Base-by-base conservation (phyloP, 1,140 invertebrate species). In the Marisa cornuarietis region DNA sequence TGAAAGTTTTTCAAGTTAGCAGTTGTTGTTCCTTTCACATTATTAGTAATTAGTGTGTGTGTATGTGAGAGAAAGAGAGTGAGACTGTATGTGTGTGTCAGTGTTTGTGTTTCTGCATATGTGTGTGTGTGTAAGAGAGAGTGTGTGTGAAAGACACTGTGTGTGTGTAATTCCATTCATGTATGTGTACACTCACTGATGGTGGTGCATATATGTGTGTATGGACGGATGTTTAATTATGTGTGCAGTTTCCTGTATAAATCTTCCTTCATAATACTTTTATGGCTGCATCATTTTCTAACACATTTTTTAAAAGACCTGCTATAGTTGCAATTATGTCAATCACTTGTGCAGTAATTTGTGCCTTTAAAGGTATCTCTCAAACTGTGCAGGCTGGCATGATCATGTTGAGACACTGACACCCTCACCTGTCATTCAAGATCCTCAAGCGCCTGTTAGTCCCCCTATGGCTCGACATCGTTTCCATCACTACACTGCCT, bases 331-430 rank as follows among this genome's bases (percentile, higher is more conserved):
- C 31, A 4, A 42, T 42, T 42, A 42, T 42, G 0, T 42, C 31
- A 4, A 42, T 42, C 2, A 4, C 31, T 42, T 42, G 31, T 42
- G 31, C 6, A 42, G 31, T 42, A 42, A 42, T 42, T 42, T 42
- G 31, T 42, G 31, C 0, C 31, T 42, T 42, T 42, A 4, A 42
- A 42, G 31, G 31, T 42, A 42, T 42, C 31, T 42, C 31, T 42
- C 31, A 42, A 58, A 58, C 11, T 58, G 54, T 79, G 5, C 79
- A 82, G 81, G 65, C 20, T 82, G 81, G 81, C 74, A 78, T 79
- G 82, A 76, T 69, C 74, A 80, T 54, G 76, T 79, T 31, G 77
- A 79, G 63, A 79, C 72, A 18, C 62, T 83, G 74, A 74, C 75
- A 14, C 79, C 79, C 4, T 81, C 82, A 52, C 82, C 82, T 42